Evolutionary conservation across 1,140 invertebrate genomes (phyloP).

Genomic region (Drosophila tani): DNA sequence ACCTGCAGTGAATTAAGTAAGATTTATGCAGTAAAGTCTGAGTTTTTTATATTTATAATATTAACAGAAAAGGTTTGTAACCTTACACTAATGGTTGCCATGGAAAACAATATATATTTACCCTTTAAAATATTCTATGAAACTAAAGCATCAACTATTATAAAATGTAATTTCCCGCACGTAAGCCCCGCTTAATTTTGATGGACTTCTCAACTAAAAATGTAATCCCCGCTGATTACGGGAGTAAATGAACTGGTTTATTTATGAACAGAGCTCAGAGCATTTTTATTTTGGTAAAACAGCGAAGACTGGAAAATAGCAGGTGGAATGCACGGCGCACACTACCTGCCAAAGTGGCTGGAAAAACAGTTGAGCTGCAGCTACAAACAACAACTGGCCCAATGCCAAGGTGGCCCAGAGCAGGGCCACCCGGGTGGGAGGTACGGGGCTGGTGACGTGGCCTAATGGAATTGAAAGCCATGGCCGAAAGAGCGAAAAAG

Average conservation of each 20-base stretch:
- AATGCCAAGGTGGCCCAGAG: conserved; percentile 52
- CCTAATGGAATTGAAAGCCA: conserved; percentile 71
- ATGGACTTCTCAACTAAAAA: conserved; percentile 22
- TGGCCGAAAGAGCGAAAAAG: conserved; percentile 58
- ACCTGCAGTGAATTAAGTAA: conserved; percentile 14
- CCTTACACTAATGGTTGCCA: background rate
- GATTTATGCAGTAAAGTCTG: background rate
- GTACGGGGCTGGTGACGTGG: conserved; percentile 18
- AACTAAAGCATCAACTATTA: background rate
- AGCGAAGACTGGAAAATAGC: conserved; percentile 18
- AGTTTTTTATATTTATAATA: background rate
- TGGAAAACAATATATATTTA: too few species aligned
- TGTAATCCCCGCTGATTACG: conserved; percentile 18
- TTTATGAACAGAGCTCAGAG: conserved; percentile 26
- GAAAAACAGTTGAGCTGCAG: conserved; percentile 38
- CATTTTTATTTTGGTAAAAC: conserved; percentile 25
- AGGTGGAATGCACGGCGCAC: conserved; percentile 23
- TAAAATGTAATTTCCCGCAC: conserved; percentile 11
- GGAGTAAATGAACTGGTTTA: conserved; percentile 30
- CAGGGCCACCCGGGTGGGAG: conserved; percentile 2
- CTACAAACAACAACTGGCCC: conserved; percentile 38
- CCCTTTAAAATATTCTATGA: background rate
- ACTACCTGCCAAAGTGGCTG: conserved; percentile 22
- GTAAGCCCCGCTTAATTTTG: conserved; percentile 17
- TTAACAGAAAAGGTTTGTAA: too few species aligned